These are phyloP conservation scores for Chloebia gouldiae DNA, from an alignment of 2,113 vertebrate genomes.

Conservation along the genomic window DNA sequence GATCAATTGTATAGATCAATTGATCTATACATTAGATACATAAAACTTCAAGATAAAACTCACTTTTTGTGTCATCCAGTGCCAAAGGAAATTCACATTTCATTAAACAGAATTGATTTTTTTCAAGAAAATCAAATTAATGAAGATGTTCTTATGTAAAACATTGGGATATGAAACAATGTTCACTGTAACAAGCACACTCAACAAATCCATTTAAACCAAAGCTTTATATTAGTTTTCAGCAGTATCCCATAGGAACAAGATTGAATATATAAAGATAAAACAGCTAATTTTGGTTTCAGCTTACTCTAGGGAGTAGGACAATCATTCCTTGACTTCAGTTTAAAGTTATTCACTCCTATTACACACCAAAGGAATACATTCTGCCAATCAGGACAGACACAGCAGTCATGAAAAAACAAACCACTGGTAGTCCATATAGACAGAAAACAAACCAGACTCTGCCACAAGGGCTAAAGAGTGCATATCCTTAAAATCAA, in stretches of 20 bases:
- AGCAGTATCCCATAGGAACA: neutral
- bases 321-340: neutral
- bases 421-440: neutral
- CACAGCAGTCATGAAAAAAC: neutral
- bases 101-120: neutral
- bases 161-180: neutral
- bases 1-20: neutral
- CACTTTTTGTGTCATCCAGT: neutral
- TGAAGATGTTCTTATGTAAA: neutral
- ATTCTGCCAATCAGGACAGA: neutral
- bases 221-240: neutral
- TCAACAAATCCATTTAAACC: neutral
- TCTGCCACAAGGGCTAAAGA: neutral
- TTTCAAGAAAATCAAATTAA: neutral
- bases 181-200: neutral
- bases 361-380: neutral
- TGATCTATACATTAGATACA: neutral
- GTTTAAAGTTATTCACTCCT: neutral
- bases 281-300: neutral
- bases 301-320: neutral
- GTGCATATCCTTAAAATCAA: neutral
- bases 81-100: neutral
- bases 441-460: neutral
- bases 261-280: neutral
- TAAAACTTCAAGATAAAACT: neutral